Conservation (phyloP, 2,113 vertebrate genomes). For the Lycaon pictus region DNA sequence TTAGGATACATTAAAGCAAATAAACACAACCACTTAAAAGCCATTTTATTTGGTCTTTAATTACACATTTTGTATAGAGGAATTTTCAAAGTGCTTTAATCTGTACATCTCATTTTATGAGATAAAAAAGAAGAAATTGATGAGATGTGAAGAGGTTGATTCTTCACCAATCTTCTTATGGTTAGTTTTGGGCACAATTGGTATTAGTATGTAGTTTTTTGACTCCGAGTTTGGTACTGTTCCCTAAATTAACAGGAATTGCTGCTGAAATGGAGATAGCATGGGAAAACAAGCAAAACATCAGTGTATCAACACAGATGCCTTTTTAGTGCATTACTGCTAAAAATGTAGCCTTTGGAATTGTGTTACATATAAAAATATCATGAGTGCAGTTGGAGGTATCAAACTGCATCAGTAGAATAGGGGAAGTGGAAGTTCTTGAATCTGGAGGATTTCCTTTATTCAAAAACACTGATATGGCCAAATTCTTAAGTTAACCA, state of each 20-base stretch:
- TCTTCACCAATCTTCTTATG: not conserved
- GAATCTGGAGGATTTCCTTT: not conserved
- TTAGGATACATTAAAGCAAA: not conserved
- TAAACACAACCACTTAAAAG: not conserved
- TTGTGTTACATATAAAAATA: not conserved
- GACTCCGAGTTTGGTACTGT: not conserved
- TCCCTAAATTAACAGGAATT: not conserved
- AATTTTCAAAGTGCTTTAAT: conserved; percentile 17
- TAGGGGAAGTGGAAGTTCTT: not conserved
- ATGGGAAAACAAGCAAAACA: not conserved
- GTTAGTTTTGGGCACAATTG: not conserved
- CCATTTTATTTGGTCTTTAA: not conserved
- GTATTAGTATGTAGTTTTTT: conserved; percentile 14
- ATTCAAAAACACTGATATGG: not conserved
- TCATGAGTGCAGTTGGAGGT: not conserved
- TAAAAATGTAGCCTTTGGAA: not conserved
- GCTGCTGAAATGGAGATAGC: not conserved
- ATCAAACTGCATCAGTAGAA: not conserved
- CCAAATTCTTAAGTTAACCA: not conserved
- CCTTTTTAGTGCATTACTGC: not conserved
- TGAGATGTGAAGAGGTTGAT: not conserved
- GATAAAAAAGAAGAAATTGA: not conserved
- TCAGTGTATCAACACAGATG: not conserved
- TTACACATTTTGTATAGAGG: not conserved
- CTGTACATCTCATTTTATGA: not conserved